Base-by-base conservation (phyloP, 2,797 vertebrate genomes). In the Pyrocephalus nanus region DNA sequence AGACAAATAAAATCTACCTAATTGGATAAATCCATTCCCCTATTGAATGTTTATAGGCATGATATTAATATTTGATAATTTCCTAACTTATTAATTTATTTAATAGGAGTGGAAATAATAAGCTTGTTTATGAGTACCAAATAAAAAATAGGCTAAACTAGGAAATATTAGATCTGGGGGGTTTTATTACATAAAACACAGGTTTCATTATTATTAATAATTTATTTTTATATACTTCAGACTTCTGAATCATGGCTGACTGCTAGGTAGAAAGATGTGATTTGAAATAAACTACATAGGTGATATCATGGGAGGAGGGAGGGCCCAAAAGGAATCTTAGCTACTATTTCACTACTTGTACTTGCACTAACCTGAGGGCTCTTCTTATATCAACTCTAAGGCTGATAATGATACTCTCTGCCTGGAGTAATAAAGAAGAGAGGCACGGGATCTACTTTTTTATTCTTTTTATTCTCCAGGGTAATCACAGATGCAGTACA, bases 401-500 rank as follows among this genome's bases (percentile, higher is more conserved):
- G 55, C 43, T 78, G 71, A 95, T 95, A 96, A 95, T 95, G 86
- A 91, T 93, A 91, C 84, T 67, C 73, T 90, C 36, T 93, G 57
- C 83, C 53, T 93, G 36, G 38, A 90, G 84, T 50, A 94, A 94
- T 92, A 88, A 94, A 83, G 74, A 87, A 80, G 29, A 94, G 86
- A 90, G 47, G 62, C 3, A 16, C 86, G 73, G 57, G 71, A 94
- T 45, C 12, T 72, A 85, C 16, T 93, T 96, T 92, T 92, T 96
- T 76, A 86, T 93, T 93, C 66, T 45, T 91, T 95, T 21, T 77
- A 73, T 95, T 94, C 94, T 90, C 88, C 38, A 88, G 89, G 75
- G 69, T 97, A 97, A 96, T 96, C 85, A 93, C 76, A 61, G 64
- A 97, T 81, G 87, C 72, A 92, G 45, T 73, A 61, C 82, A 87